Evolutionary conservation across 2,113 vertebrate genomes (phyloP), one percentile per base, ranked within the genome.

Genomic region (Lepisosteus osseus): DNA sequence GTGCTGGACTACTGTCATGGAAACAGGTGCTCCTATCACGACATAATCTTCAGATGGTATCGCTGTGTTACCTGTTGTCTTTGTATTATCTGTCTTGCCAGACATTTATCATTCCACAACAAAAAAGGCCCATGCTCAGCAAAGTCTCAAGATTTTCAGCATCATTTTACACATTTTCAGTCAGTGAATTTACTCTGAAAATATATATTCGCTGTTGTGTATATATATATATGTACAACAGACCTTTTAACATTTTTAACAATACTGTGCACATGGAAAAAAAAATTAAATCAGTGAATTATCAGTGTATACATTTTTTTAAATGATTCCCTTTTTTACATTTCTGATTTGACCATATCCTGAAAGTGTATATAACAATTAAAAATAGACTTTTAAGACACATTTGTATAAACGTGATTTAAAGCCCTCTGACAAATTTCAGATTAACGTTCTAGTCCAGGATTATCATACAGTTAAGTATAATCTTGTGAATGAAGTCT

Each of bases 371-470:
- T 54, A 68, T 68, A 44, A 76, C 75, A 51, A 51, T 13, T 71
- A 81, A 81, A 83, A 77, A 75, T 73, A 81, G 72, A 83, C 79
- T 54, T 62, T 73, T 77, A 82, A 75, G 76, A 80, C 67, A 72
- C 54, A 75, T 56, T 41, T 77, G 76, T 86, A 85, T 78, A 79
- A 87, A 84, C 80, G 73, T 79, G 83, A 79, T 76, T 67, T 62
- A 80, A 77, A 91, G 89, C 88, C 90, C 89, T 90, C 85, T 86
- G 83, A 82, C 87, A 85, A 89, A 86, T 87, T 78, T 74, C 73
- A 83, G 81, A 84, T 78, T 77, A 86, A 87, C 82, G 84, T 86
- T 86, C 76, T 79, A 71, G 77, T 87, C 83, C 87, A 87, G 87
- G 83, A 84, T 79, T 76, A 67, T 17, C 14, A 29, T 17, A 41